Conservation (phyloP, 1,140 invertebrate species). For the Macrosteles quadrilineatus region DNA sequence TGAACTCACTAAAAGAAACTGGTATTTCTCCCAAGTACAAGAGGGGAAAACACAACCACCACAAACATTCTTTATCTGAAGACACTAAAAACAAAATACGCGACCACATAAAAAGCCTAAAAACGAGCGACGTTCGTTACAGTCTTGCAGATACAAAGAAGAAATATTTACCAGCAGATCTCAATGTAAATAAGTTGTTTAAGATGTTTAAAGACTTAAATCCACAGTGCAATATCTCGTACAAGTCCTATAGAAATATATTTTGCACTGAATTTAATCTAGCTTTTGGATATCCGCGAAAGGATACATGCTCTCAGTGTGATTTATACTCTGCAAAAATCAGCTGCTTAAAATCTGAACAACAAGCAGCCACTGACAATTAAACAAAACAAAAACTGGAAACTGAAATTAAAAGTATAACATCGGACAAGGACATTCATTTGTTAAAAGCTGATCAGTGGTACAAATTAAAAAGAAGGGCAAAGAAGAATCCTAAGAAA, state of each 20-base stretch:
- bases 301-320: conserved; percentile 31
- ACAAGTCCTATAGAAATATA: conserved; percentile 28
- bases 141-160: conserved; percentile 26
- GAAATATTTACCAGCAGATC: conserved; percentile 32
- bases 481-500: background rate
- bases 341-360: background rate
- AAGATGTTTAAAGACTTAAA: conserved; percentile 41
- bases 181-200: conserved; percentile 28
- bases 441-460: conserved; percentile 31
- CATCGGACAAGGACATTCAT: conserved; percentile 14
- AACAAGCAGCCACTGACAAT: conserved; percentile 1
- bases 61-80: conserved; percentile 9
- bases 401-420: background rate
- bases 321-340: conserved; percentile 12
- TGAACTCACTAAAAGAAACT: conserved; percentile 27
- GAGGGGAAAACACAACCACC: conserved; percentile 30
- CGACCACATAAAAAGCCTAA: conserved; percentile 29
- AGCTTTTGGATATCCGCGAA: conserved; percentile 29
- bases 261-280: conserved; percentile 33
- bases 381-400: conserved; percentile 24
- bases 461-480: conserved; percentile 29
- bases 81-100: conserved; percentile 22
- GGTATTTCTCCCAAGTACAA: conserved; percentile 26
- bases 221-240: conserved; percentile 24
- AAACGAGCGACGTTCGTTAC: conserved; percentile 22